Evolutionary conservation across 2,888 invertebrate genomes (phyloP).

Genomic region (Megaustenia siamemsis): DNA sequence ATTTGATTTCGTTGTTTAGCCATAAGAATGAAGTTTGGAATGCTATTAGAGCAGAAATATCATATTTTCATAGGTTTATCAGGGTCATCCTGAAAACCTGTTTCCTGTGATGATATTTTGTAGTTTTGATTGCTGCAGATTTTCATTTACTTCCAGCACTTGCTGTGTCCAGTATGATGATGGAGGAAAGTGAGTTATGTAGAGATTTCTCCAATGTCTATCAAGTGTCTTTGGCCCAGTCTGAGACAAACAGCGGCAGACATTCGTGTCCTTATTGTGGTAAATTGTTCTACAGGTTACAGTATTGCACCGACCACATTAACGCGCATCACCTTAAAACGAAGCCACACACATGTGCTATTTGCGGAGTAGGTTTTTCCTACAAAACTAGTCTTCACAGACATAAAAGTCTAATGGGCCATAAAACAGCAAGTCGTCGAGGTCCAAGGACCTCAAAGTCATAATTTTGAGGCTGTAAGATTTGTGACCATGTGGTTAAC

Average conservation of each 20-base stretch:
- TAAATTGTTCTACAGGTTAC: slow-evolving; percentile 19
- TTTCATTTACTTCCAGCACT: slow-evolving; percentile 28
- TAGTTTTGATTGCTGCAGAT: slow-evolving; percentile 17
- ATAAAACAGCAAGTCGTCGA: slow-evolving; percentile 1
- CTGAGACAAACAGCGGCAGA: slow-evolving; percentile 18
- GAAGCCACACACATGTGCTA: slow-evolving; percentile 23
- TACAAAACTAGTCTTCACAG: slow-evolving; percentile 33
- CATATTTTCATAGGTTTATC: not conserved
- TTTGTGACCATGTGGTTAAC: too few relatives aligned
- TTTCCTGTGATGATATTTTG: not conserved
- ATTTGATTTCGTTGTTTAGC: too few relatives aligned
- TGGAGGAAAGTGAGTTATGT: slow-evolving; percentile 23
- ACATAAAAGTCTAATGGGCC: slow-evolving; percentile 39
- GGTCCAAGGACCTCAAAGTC: not conserved
- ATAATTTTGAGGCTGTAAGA: not conserved
- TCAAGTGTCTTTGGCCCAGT: slow-evolving; percentile 25
- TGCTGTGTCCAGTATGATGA: slow-evolving; percentile 21
- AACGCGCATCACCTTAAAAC: slow-evolving; percentile 24
- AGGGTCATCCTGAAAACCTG: not conserved
- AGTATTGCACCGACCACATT: slow-evolving; percentile 37
- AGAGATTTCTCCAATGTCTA: slow-evolving; percentile 24
- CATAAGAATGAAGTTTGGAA: too few relatives aligned
- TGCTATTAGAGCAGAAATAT: too few relatives aligned
- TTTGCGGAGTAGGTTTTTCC: slow-evolving; percentile 39
- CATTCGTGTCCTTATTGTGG: slow-evolving; percentile 38